Evolutionary conservation across 2,113 vertebrate species (phyloP), one percentile per base, ranked within the genome.

Genomic region (Cyanocitta stelleri): DNA sequence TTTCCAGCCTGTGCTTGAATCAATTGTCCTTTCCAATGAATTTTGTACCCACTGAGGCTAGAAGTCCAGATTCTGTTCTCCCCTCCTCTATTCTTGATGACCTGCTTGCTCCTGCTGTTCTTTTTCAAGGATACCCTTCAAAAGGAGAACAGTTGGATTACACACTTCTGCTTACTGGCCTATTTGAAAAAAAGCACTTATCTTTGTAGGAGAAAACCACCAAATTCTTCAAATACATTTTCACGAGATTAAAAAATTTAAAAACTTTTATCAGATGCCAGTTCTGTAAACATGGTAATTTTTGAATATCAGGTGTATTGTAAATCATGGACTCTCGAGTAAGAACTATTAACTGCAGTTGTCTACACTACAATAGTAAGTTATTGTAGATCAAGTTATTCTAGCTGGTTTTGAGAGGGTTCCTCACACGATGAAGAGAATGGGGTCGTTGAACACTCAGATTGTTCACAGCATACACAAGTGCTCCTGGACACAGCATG

Each of bases 21-120:
- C 7, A 33, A 7, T 18, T 69, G 10, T 81, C 6, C 37, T 87
- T 87, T 80, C 24, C 15, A n/a, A 52, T 56, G 11, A 56, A 44
- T 66, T 74, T 81, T 3, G 8, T 79, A 27, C 23, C 13, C 16
- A 19, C 11, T 54, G 51, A 73, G 69, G 14, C 8, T 63, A 19
- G 29, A 68, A 89, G 41, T 12, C 63, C 46, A 56, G 33, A 32
- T 76, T 68, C 66, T 64, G 1, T 51, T 41, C 3, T 17, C 3
- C 19, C 2, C 8, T 5, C 3, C 24, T 29, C 54, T 21, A 0
- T 16, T 19, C 16, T 48, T 0, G 0, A 20, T 46, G 20, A 67
- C 11, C 13, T 85, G 21, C 69, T 69, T 88, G 10, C 23, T 85
- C 3, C 43, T 79, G 51, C 46, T 89, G 17, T 4, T 80, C n/a